Evolutionary conservation across 2,888 invertebrate genomes (phyloP), one percentile per base, ranked within the genome.

Genomic region (Agriotes lineatus): DNA sequence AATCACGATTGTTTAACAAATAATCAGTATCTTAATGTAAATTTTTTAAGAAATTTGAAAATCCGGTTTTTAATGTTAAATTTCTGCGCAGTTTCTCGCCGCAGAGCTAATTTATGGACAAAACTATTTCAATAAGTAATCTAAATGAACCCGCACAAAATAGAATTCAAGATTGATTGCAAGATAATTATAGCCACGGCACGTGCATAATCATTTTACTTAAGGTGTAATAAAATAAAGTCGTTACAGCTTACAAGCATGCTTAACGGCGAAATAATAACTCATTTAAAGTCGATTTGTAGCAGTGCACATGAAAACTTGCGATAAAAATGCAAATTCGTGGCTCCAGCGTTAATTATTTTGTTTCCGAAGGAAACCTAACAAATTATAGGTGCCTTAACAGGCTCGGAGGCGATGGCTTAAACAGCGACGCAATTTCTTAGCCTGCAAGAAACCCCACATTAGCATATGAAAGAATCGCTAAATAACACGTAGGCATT

Each of bases 91-190:
- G n/a, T n/a, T n/a, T n/a, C n/a, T n/a, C n/a, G n/a, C n/a, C n/a
- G n/a, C n/a, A n/a, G n/a, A 25, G 25, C 7, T 25, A 25, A 25
- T 25, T 25, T 25, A 25, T 25, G 7, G 25, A 5, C 3, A 25
- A 25, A 25, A 25, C 7, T 7, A 3, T 25, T 25, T 25, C 25
- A 25, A 42, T 42, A 1, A 14, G 9, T 42, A 52, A 18, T 33
- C 2, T 25, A 33, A 33, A 33, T 6, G 14, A 52, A 18, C 33
- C 52, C 10, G 1, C 67, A 58, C 64, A 58, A 65, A 69, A 67
- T 69, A 64, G 56, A 37, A 63, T 63, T 62, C 58, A 71, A 73
- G 72, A 75, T 75, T 74, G 74, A 74, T 74, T 72, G 59, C 71
- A 72, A 72, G 68, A 73, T 74, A 73, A 74, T 75, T 74, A 69